Percentiles rank a stretch among this genome's conserved stretches.
phyloP scores from a whole-genome alignment of 64 coral and sea anemone genomes.

The Pocillopora verrucosa region DNA sequence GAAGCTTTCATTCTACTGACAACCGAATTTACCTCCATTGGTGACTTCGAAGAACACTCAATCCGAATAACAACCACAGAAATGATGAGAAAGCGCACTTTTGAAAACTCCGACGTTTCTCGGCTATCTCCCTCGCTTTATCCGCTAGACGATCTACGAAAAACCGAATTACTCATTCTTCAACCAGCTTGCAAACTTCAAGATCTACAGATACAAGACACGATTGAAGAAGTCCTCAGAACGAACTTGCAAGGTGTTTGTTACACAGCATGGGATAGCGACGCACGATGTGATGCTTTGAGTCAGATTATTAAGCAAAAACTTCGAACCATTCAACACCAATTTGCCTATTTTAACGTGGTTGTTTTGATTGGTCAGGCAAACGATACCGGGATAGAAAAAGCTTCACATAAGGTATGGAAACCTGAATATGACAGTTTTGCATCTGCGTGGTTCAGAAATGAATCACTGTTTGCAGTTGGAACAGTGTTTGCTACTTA shows the following conservation, averaged over 20 bases:
- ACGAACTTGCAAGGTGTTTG: slow-evolving; percentile 57
- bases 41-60: not conserved
- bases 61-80: not conserved
- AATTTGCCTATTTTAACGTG: slow-evolving; percentile 54
- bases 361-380: slow-evolving; percentile 82
- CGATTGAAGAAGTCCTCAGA: slow-evolving; percentile 71
- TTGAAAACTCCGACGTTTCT: slow-evolving; percentile 2
- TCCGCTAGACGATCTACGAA: not conserved
- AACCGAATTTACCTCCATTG: not conserved
- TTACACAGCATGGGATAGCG: slow-evolving; percentile 69
- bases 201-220: slow-evolving; percentile 77
- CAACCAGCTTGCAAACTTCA: slow-evolving; percentile 89
- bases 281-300: slow-evolving; percentile 55
- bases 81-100: slow-evolving; percentile 42
- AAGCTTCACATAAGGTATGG: slow-evolving; percentile 88
- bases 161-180: slow-evolving; percentile 71
- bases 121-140: not conserved
- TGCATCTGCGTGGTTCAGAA: slow-evolving; percentile 89
- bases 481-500: slow-evolving; percentile 82
- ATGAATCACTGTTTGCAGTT: slow-evolving; percentile 76
- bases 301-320: slow-evolving; percentile 78
- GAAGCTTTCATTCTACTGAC: not conserved
- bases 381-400: slow-evolving; percentile 77
- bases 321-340: slow-evolving; percentile 30
- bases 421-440: slow-evolving; percentile 89